phyloP scores from a whole-genome alignment of 2,797 vertebrate species.

The Silurus lanzhouensis region DNA sequence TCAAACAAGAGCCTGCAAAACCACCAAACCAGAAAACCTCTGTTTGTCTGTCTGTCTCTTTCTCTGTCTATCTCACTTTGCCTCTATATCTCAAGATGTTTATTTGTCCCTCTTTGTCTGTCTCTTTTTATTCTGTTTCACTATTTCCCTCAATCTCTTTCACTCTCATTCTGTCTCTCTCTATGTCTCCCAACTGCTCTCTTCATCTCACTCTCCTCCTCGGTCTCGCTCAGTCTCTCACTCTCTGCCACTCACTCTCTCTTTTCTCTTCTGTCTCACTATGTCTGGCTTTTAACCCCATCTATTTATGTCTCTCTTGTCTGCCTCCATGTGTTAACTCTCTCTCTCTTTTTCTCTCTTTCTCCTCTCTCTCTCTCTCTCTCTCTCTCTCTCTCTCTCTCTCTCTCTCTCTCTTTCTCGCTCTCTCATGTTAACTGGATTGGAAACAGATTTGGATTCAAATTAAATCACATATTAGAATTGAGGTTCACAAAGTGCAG shows the following conservation, averaged over 20 bases:
- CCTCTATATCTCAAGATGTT: not conserved
- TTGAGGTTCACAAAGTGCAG: not conserved
- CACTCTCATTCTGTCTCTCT: not conserved
- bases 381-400: too few relatives aligned
- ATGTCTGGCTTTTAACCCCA: too few relatives aligned
- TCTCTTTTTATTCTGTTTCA: too few relatives aligned
- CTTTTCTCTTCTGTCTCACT: not conserved
- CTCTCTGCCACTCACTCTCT: not conserved
- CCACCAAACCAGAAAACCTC: constrained; percentile 27
- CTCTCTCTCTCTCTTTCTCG: not conserved
- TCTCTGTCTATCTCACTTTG: not conserved
- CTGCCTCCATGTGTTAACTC: not conserved
- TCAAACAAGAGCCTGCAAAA: constrained; percentile 29
- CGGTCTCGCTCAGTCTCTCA: not conserved
- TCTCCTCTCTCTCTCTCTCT: not conserved
- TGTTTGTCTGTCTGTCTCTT: not conserved
- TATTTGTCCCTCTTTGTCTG: not conserved
- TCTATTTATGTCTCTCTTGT: not conserved
- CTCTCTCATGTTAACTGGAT: not conserved
- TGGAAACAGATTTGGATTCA: not conserved
- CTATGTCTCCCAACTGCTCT: not conserved
- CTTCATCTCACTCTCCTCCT: too few relatives aligned
- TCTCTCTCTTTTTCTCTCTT: not conserved
- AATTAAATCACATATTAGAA: too few relatives aligned
- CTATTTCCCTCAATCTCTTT: not conserved